Percentiles rank a stretch among this genome's conserved stretches.
Evolutionary conservation across 2,888 invertebrate species (phyloP).

Genomic region (Thereva nobilitata): DNA sequence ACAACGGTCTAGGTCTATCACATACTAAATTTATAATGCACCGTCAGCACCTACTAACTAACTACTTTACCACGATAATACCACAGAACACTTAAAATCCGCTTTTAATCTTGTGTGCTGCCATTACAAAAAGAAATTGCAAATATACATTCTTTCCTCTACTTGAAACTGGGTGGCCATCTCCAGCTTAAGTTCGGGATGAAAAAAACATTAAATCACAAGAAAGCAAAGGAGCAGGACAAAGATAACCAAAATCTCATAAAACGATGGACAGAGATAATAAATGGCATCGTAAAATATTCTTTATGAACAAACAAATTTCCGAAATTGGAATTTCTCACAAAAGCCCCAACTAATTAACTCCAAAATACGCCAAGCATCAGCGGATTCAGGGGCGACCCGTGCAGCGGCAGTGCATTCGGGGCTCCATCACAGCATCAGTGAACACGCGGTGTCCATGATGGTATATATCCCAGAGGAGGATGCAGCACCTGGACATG

Average conservation of each 20-base stretch:
- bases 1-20: too few species aligned
- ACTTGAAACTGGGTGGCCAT: constrained; percentile 26
- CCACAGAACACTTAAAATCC: too few species aligned
- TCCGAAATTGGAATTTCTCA: constrained; percentile 36
- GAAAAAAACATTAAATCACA: constrained; percentile 27
- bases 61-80: too few species aligned
- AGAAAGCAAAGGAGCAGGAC: constrained; percentile 23
- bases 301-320: constrained; percentile 36
- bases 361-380: constrained; percentile 33
- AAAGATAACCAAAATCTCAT: constrained; percentile 28
- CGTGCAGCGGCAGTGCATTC: constrained; percentile 7
- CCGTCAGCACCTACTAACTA: too few species aligned
- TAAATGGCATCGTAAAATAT: constrained; percentile 36
- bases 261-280: constrained; percentile 36
- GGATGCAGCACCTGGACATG: constrained; percentile 3
- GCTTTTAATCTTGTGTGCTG: too few species aligned
- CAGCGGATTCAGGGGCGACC: constrained; percentile 9
- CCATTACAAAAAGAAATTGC: too few species aligned
- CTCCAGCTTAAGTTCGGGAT: constrained; percentile 14
- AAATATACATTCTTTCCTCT: too few species aligned
- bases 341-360: constrained; percentile 36
- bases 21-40: too few species aligned
- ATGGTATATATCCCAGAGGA: not conserved
- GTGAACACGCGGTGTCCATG: not conserved
- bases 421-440: too few species aligned